Base-by-base conservation (phyloP, 2,113 vertebrate genomes). In the Mastomys coucha region DNA sequence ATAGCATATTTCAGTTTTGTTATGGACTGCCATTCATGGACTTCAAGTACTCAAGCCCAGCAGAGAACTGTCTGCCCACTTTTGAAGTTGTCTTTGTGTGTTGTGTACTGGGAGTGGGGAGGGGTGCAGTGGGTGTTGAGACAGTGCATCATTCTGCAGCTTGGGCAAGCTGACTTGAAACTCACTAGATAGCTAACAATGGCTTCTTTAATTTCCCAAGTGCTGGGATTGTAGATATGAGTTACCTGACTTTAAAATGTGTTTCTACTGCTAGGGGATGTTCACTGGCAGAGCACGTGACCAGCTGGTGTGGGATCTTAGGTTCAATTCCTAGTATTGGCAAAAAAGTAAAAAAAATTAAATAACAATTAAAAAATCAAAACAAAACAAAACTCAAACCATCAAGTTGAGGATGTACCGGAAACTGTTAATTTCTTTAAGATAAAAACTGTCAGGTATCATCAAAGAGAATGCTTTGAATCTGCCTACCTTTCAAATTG, bases 401-500 rank as follows among this genome's bases (percentile, higher is more conserved):
- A 49, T 33, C 26, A 67, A 67, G 63, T 49, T 86, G 63, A 67
- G 82, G 60, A 12, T 85, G 17, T 31, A 67, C 17, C 20, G 17
- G 42, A 86, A 53, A 88, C 11, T 88, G 19, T 90, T 90, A 12
- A 58, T 91, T 85, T 92, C 70, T 81, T 93, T 82, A 60, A 91
- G 98, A 98, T 26, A 96, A 95, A 96, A 85, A 88, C 82, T 98
- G 58, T 93, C 91, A 51, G 56, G 81, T 94, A 76, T 94, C 97
- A 98, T 95, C 97, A 98, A 98, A 98, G 97, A 98, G 95, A 96
- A 85, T 94, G 88, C 90, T 97, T 90, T 96, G 82, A 81, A 95
- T 28, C 90, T 88, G 39, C 19, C 45, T 82, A 87, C 39, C n/a
- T 76, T 98, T 89, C 72, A 90, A 42, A 88, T 22, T 42, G 69